Conservation (phyloP, 2,888 invertebrate species). For the Imbricaverruca yamaguchii region DNA sequence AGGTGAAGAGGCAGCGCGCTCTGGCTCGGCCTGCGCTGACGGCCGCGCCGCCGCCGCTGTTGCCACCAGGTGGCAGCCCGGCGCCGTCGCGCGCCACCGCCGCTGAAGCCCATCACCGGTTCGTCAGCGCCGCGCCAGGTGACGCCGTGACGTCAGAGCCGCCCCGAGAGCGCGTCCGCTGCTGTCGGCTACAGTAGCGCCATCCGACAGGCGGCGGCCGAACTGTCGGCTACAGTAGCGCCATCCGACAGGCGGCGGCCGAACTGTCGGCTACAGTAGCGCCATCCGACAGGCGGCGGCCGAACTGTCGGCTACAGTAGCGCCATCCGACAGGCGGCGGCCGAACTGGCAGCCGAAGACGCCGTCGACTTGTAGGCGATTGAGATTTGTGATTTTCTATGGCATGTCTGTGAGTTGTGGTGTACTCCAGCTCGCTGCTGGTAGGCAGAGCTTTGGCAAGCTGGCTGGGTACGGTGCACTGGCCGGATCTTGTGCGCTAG, state of each 20-base stretch:
- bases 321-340: background rate
- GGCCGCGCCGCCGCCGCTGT: too few species aligned
- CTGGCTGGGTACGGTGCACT: too few species aligned
- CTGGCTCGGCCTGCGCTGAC: constrained; percentile 37
- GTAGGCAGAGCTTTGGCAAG: too few species aligned
- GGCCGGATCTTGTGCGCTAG: too few species aligned
- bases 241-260: background rate
- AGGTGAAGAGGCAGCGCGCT: constrained; percentile 83
- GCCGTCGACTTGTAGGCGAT: too few species aligned
- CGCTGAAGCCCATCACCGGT: background rate
- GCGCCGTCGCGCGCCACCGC: too few species aligned
- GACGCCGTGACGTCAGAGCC: background rate
- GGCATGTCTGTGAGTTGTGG: too few species aligned
- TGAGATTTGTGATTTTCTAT: too few species aligned
- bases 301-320: background rate
- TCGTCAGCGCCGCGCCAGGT: background rate
- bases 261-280: background rate
- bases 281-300: too few species aligned
- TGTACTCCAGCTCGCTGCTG: too few species aligned
- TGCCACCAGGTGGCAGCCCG: too few species aligned
- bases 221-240: too few species aligned
- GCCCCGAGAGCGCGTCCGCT: background rate
- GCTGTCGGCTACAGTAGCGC: background rate
- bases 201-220: background rate
- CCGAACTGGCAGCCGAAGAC: background rate